These are phyloP conservation scores for Temnothorax curvispinosus DNA, from an alignment of 1,140 invertebrate genomes.

Conservation along the genomic window DNA sequence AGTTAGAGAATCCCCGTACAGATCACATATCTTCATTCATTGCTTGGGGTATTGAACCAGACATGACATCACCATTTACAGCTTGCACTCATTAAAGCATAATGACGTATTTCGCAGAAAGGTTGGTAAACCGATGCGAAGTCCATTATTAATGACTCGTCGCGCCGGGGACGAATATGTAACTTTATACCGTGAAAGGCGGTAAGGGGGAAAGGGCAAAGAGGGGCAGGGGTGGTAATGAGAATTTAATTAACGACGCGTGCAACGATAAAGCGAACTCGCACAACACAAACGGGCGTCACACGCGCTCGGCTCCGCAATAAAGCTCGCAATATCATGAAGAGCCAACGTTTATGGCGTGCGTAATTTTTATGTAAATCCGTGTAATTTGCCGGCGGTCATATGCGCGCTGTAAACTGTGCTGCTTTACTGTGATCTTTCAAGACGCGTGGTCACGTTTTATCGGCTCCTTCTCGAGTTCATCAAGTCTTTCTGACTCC, in stretches of 20 bases:
- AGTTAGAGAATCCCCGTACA: too few species aligned
- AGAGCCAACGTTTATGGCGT: slow-evolving; percentile 20
- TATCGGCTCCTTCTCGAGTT: not conserved
- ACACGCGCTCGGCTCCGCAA: not conserved
- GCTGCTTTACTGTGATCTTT: slow-evolving; percentile 28
- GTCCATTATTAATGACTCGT: slow-evolving; percentile 39
- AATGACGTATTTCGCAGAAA: slow-evolving; percentile 26
- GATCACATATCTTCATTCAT: too few species aligned
- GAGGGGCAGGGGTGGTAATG: slow-evolving; percentile 39
- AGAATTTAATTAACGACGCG: slow-evolving; percentile 66
- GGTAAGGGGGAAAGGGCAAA: not conserved
- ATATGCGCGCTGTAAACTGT: slow-evolving; percentile 15
- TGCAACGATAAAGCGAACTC: not conserved
- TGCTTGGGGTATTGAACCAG: too few species aligned
- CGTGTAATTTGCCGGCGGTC: slow-evolving; percentile 23
- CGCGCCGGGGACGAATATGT: not conserved
- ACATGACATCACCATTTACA: not conserved
- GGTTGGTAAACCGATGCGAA: not conserved
- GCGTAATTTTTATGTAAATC: slow-evolving; percentile 57
- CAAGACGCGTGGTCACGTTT: slow-evolving; percentile 38
- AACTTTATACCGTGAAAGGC: not conserved
- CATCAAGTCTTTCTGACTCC: not conserved
- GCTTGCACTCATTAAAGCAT: slow-evolving; percentile 26
- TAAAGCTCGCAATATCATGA: slow-evolving; percentile 55
- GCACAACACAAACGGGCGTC: not conserved